Evolutionary conservation across 2,113 vertebrate genomes (phyloP), one percentile per base, ranked within the genome.

Genomic region (Bufo bufo): DNA sequence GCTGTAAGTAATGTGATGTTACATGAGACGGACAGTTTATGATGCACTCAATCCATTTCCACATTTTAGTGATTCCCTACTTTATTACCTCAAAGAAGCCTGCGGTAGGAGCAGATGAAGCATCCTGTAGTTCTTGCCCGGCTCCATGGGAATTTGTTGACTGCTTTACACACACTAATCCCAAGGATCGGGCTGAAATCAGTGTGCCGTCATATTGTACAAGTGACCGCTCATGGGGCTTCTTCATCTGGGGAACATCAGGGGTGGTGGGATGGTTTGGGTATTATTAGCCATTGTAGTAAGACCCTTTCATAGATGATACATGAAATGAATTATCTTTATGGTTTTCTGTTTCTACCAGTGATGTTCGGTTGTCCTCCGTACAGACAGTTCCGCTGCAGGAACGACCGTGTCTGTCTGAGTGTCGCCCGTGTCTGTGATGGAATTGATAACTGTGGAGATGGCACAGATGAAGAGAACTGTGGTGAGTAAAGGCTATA

Each of bases 351-450:
- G 84, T 92, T 90, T 93, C 56, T 91, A 87, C 56, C 91, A 99
- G 98, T 96, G 91, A 96, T 91, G 91, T 99, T 99, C 92, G 92
- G 95, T 93, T 99, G 98, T 92, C 98, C 98, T 52, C 98, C 98
- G 86, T 97, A 96, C 91, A 96, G 98, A 91, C 95, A 93, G 61
- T 97, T 99, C 96, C 97, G 97, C 66, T 99, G 98, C 93, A 97
- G 95, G 89, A 99, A 99, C 0, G 96, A 98, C 90, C 97, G 98
- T 0, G 98, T 99, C 0, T 99, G 98, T 92, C 93, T 99, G 87
- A 96, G 96, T 92, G 91, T 96, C 1, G 96, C 96, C 75, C 97
- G 97, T 82, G 96, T 96, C 71, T 99, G 98, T 0, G 96, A 99
- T 0, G 95, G 97, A 2, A 93, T 96, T 0, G 96, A 98, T 92